Percentiles rank a stretch among this genome's conserved stretches.
These are phyloP conservation scores for Pristionchus japonicus DNA, from an alignment of 2,888 invertebrate species.

Conservation along the genomic window DNA sequence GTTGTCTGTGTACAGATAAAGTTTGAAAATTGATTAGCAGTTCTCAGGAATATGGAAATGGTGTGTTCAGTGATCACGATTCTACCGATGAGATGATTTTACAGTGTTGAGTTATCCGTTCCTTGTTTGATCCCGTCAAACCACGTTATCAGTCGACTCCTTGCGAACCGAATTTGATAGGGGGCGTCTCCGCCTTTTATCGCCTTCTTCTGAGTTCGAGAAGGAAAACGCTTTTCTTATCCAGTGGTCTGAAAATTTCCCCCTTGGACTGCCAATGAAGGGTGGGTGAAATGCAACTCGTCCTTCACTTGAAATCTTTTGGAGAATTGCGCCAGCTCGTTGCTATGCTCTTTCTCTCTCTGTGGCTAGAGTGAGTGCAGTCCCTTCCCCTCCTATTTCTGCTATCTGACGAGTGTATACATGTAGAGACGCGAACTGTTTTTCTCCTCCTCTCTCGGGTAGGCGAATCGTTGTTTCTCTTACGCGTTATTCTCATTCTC, in stretches of 20 bases:
- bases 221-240: neutral
- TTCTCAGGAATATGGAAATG: neutral
- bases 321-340: neutral
- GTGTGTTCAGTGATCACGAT: neutral
- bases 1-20: constrained; percentile 16
- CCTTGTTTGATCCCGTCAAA: constrained; percentile 12
- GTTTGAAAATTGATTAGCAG: neutral
- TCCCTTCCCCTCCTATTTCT: neutral
- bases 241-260: neutral
- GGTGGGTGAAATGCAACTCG: neutral
- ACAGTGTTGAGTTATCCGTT: neutral
- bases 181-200: neutral
- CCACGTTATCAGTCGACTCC: neutral
- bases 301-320: neutral
- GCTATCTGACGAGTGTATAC: neutral
- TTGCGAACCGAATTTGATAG: neutral
- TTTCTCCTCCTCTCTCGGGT: neutral
- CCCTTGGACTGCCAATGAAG: neutral
- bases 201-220: neutral
- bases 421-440: neutral
- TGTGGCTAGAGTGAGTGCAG: neutral
- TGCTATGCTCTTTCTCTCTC: neutral
- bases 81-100: constrained; percentile 1
- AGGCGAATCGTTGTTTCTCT: neutral
- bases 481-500: neutral